Base-by-base conservation (phyloP, 1,140 invertebrate species). In the Macrostomum lignano region DNA sequence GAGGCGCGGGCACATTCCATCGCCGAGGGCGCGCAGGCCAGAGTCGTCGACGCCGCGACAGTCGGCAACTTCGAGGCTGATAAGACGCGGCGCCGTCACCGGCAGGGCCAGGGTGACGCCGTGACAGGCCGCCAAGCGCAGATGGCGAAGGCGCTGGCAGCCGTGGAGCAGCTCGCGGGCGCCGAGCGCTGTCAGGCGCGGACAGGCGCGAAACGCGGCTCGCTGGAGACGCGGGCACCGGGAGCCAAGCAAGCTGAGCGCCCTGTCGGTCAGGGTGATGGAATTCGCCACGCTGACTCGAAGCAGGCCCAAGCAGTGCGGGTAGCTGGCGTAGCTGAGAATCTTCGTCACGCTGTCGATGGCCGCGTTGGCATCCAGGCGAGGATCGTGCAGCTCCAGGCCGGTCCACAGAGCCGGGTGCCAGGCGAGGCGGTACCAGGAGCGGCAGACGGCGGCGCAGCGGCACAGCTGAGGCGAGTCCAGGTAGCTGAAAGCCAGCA, bases 11-110 rank as follows among this genome's bases (percentile, higher is more conserved):
- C 74, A 84, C 35, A 74, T 74, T 23, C 71, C 65, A n/a, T n/a
- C n/a, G 1, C 79, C 69, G 21, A 81, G 70, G 9, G 73, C 65
- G 37, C 71, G 65, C 1, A 86, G 59, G 3, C 75, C 75, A 14
- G 67, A 65, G 48, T 84, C 77, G 38, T 76, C 71, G 2, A 86
- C 62, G 6, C 64, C 63, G 23, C 67, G 64, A 47, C 78, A 86
- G 53, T 84, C 78, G 7, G 76, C 81, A 28, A 84, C 62, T n/a
- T n/a, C n/a, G n/a, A n/a, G n/a, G 53, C 77, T 73, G n/a, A n/a
- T n/a, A 36, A 78, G 51, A 43, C 69, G 70, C 41, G 72, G 69
- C 5, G 72, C 44, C 13, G 67, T 55, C n/a, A 72, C 44, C 14
- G 35, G 38, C 21, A 23, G 21, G 17, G 24, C 13, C 15, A 33